Percentiles rank a stretch among this genome's conserved stretches.
Evolutionary conservation across 2,797 vertebrate genomes (phyloP).

Genomic region (Tympanoctomys barrerae): DNA sequence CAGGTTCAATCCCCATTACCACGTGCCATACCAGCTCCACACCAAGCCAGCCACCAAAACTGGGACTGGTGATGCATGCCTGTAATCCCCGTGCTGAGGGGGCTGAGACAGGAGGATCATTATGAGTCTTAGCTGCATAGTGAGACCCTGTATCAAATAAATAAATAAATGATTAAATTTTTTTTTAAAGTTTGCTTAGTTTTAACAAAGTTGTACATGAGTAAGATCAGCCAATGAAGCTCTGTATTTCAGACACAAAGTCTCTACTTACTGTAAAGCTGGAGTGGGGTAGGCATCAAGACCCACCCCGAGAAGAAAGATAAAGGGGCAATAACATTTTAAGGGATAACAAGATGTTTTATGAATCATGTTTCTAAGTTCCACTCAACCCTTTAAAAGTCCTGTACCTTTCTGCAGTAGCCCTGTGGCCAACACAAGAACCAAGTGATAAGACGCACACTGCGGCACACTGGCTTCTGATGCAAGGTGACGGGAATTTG

Average conservation of each 20-base stretch:
- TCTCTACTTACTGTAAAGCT: background rate
- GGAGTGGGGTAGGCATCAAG: background rate
- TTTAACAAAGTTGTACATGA: constrained; percentile 14
- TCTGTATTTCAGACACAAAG: constrained; percentile 19
- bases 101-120: too few relatives aligned
- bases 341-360: background rate
- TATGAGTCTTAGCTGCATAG: too few relatives aligned
- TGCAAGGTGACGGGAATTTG: background rate
- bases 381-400: background rate
- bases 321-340: background rate
- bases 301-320: background rate
- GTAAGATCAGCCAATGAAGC: background rate
- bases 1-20: too few relatives aligned
- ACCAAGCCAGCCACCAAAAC: too few relatives aligned
- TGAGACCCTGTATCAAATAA: too few relatives aligned
- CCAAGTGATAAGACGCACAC: background rate
- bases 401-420: background rate
- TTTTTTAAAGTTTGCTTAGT: background rate
- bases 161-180: too few relatives aligned
- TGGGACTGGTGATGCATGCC: too few relatives aligned
- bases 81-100: too few relatives aligned
- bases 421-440: background rate
- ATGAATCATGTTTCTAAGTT: background rate
- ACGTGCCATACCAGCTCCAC: too few relatives aligned
- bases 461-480: too few relatives aligned